Base-by-base conservation (phyloP, 2,888 invertebrate genomes). In the Hartigia nigra region DNA sequence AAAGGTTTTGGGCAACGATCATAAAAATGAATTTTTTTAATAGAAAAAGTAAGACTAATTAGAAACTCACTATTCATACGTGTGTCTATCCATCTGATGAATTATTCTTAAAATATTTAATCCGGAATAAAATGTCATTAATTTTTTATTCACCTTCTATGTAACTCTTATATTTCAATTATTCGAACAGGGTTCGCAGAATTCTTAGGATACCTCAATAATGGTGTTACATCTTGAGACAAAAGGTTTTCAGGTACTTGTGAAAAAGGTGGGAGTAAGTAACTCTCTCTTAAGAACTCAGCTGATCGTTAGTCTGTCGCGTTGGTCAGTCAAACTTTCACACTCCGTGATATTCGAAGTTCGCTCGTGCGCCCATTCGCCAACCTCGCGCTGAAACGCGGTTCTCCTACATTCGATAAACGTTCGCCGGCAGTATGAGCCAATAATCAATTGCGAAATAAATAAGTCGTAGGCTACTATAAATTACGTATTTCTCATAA, bases 311-410 rank as follows among this genome's bases (percentile, higher is more conserved):
- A 86, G 84, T 86, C 85, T 82, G 82, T 81, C 82, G 84, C 82
- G 83, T 82, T 86, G 90, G 90, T 88, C 90, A 90, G 90, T 90
- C 87, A 88, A 88, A 91, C 91, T 91, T 91, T 91, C 91, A 90
- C 91, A 89, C 89, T 89, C 86, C 84, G 86, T 82, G 83, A 88
- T 88, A 89, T 87, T 87, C 87, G 85, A 79, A 79, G 76, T 74
- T 74, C 12, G 36, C 76, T 70, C 34, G 35, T 34, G 72, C 72
- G 72, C 72, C 34, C 31, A 72, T 72, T 72, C 72, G 31, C 72
- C 72, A 34, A 72, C 72, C 1, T 55, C 23, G 55, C 55, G 55
- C 55, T 55, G 55, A 23, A 55, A 55, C 55, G 55, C 55, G 55
- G 55, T 55, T 55, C 55, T 55, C 9, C 9, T 23, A 55, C 23